These are phyloP conservation scores for Brenthis hecate DNA, from an alignment of 2,888 invertebrate species.

Conservation along the genomic window DNA sequence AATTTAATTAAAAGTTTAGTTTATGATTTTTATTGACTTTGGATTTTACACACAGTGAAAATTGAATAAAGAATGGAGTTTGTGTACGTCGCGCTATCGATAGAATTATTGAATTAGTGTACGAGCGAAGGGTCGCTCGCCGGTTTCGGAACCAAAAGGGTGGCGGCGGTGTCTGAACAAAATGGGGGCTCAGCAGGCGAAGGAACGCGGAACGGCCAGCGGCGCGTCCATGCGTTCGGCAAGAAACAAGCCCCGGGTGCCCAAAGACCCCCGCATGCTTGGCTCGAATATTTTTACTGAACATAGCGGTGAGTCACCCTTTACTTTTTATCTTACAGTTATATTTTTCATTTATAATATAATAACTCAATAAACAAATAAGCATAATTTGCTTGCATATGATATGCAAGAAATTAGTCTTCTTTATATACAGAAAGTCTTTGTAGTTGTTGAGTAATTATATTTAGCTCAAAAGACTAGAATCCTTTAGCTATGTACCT, in stretches of 20 bases:
- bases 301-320: slow-evolving; percentile 90
- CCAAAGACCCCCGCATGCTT: slow-evolving; percentile 91
- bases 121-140: slow-evolving; percentile 45
- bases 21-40: slow-evolving; percentile 31
- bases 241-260: slow-evolving; percentile 88
- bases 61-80: slow-evolving; percentile 51
- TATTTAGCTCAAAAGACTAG: not conserved
- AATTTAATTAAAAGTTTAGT: slow-evolving; percentile 19
- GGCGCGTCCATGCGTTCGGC: slow-evolving; percentile 88
- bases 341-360: slow-evolving; percentile 6
- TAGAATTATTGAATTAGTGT: slow-evolving; percentile 65
- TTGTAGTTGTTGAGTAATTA: slow-evolving; percentile 7
- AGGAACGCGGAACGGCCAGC: slow-evolving; percentile 90
- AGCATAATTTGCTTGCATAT: not conserved
- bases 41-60: slow-evolving; percentile 29
- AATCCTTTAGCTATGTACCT: not conserved
- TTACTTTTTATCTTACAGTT: slow-evolving; percentile 18
- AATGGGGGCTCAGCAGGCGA: slow-evolving; percentile 97
- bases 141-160: slow-evolving; percentile 86
- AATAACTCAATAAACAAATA: not conserved
- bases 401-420: not conserved
- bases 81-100: slow-evolving; percentile 53
- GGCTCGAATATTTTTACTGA: slow-evolving; percentile 97
- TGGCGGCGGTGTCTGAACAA: slow-evolving; percentile 62
- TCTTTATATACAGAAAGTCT: slow-evolving; percentile 7